Conservation (phyloP, 2,797 vertebrate species). For the Valencia hispanica region DNA sequence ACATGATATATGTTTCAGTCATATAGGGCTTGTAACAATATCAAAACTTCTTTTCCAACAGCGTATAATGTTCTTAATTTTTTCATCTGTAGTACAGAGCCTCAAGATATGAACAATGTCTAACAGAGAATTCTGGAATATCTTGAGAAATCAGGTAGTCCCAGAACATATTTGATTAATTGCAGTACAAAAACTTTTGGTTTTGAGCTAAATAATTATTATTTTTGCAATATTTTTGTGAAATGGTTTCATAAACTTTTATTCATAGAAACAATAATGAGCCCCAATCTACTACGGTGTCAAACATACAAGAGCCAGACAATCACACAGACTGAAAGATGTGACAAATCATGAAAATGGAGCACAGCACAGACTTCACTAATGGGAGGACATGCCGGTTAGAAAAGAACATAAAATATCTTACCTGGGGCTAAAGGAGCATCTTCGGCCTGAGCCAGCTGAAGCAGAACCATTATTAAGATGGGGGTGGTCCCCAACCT, state of each 20-base stretch:
- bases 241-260: neutral
- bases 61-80: neutral
- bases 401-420: slow-evolving; percentile 35
- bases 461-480: slow-evolving; percentile 82
- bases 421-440: slow-evolving; percentile 90
- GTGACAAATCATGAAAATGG: slow-evolving; percentile 37
- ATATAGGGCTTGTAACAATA: neutral
- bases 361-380: slow-evolving; percentile 26
- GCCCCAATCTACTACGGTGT: slow-evolving; percentile 39
- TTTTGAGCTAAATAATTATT: slow-evolving; percentile 3
- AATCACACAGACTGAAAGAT: slow-evolving; percentile 49
- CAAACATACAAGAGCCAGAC: slow-evolving; percentile 61
- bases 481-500: slow-evolving; percentile 86
- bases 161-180: slow-evolving; percentile 54
- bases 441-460: slow-evolving; percentile 79
- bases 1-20: neutral
- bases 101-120: slow-evolving; percentile 40
- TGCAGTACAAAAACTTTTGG: neutral
- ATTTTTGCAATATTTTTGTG: neutral
- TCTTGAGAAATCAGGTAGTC: slow-evolving; percentile 31
- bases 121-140: slow-evolving; percentile 35
- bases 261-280: slow-evolving; percentile 5
- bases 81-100: neutral
- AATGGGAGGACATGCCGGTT: slow-evolving; percentile 38
- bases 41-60: neutral